These are phyloP conservation scores for Adelges cooleyi DNA, from an alignment of 1,140 invertebrate species.

Conservation along the genomic window DNA sequence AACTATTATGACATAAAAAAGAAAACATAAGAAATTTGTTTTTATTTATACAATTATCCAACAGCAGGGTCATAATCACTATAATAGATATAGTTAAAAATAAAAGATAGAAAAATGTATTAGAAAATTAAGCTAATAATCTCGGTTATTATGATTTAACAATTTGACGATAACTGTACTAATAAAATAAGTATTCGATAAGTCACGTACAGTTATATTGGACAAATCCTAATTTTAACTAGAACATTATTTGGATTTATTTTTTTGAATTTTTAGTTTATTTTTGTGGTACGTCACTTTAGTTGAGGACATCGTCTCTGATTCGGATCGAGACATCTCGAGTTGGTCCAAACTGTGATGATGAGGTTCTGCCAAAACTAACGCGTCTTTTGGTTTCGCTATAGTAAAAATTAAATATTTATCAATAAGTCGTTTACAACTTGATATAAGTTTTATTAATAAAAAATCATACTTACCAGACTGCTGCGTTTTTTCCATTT, in stretches of 20 bases:
- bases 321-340: background rate
- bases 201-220: too few species aligned
- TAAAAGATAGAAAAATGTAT: too few species aligned
- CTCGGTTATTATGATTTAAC: too few species aligned
- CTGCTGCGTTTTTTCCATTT: background rate
- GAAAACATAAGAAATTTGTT: too few species aligned
- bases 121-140: too few species aligned
- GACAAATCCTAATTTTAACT: background rate
- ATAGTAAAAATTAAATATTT: background rate
- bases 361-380: background rate
- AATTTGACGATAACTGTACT: too few species aligned
- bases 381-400: background rate
- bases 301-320: background rate
- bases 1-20: too few species aligned
- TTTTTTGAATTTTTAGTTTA: slow-evolving; percentile 8
- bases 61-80: too few species aligned
- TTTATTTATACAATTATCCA: too few species aligned
- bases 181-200: too few species aligned
- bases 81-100: too few species aligned
- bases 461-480: background rate
- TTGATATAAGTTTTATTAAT: background rate
- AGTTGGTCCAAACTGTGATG: background rate
- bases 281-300: slow-evolving; percentile 4
- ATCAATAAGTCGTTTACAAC: background rate
- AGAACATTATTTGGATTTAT: background rate